phyloP scores from a whole-genome alignment of 2,113 vertebrate species.

The Ptilorrhoa leucosticta region DNA sequence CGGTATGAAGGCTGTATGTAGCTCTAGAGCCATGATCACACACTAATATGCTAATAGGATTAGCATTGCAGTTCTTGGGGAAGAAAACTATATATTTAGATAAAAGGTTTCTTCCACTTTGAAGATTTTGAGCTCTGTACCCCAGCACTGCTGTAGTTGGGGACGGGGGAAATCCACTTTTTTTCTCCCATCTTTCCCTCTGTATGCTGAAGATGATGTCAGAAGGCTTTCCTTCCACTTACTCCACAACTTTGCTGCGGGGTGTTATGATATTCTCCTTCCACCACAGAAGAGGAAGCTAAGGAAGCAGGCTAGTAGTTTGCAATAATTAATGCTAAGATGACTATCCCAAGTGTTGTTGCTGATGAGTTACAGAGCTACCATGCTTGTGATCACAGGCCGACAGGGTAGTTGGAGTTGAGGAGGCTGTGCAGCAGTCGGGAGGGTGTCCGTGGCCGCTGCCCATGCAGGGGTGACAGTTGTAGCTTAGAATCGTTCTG shows the following conservation, averaged over 20 bases:
- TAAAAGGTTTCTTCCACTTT: background rate
- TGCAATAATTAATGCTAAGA: background rate
- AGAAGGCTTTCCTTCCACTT: background rate
- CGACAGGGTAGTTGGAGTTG: background rate
- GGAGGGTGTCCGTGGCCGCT: background rate
- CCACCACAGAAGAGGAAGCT: background rate
- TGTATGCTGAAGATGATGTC: background rate
- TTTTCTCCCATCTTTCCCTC: background rate
- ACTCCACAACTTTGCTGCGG: background rate
- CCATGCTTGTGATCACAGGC: background rate
- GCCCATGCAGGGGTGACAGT: background rate
- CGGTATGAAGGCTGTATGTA: background rate
- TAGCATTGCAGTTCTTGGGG: background rate
- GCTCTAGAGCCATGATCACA: background rate
- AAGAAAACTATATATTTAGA: background rate
- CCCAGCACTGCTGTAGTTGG: background rate
- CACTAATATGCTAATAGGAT: slow-evolving; percentile 19
- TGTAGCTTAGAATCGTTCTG: background rate
- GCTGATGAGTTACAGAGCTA: background rate
- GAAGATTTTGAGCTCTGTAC: background rate
- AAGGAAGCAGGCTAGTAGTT: background rate
- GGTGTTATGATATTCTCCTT: background rate
- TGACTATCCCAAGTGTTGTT: background rate
- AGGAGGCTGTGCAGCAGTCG: background rate
- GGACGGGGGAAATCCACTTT: fast-evolving